Percentiles rank a stretch among this genome's conserved stretches.
Conservation (phyloP, 1,140 invertebrate genomes). For the Caerostris darwini region DNA sequence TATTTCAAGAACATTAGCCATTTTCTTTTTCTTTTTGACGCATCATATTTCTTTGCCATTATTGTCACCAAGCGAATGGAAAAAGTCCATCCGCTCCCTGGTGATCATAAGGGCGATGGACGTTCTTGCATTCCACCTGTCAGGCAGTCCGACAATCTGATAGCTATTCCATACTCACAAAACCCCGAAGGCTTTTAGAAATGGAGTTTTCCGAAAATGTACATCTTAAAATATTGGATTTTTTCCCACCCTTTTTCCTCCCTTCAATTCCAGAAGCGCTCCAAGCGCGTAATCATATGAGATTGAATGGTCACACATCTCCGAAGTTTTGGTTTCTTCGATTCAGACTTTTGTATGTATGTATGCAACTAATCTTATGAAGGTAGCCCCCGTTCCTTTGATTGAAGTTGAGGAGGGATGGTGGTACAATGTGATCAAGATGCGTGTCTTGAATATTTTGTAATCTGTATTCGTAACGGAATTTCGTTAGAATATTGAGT, state of each 20-base stretch:
- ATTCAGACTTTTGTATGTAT: not conserved
- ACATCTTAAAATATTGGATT: constrained; percentile 31
- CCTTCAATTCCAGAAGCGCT: not conserved
- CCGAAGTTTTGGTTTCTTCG: not conserved
- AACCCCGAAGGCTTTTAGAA: constrained; percentile 15
- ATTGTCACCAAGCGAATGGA: not conserved
- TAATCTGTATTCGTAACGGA: not conserved
- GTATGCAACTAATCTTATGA: constrained; percentile 5
- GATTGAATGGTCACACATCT: not conserved
- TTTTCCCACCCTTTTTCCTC: not conserved
- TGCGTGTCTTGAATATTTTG: not conserved
- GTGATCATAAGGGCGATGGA: not conserved
- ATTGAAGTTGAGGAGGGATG: not conserved
- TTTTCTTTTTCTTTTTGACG: not conserved
- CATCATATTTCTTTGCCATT: too few species aligned
- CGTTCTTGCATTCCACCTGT: constrained; percentile 2
- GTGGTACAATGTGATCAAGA: not conserved
- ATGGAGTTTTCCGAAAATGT: constrained; percentile 30
- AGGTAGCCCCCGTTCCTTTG: too few species aligned
- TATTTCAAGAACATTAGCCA: not conserved
- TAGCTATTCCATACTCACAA: constrained; percentile 25
- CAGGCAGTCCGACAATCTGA: constrained; percentile 17
- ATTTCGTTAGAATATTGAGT: not conserved
- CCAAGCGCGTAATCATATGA: not conserved
- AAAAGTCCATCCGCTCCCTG: not conserved